Percentiles rank a stretch among this genome's conserved stretches.
Evolutionary conservation across 2,888 invertebrate genomes (phyloP).

Genomic region (Leucania comma): DNA sequence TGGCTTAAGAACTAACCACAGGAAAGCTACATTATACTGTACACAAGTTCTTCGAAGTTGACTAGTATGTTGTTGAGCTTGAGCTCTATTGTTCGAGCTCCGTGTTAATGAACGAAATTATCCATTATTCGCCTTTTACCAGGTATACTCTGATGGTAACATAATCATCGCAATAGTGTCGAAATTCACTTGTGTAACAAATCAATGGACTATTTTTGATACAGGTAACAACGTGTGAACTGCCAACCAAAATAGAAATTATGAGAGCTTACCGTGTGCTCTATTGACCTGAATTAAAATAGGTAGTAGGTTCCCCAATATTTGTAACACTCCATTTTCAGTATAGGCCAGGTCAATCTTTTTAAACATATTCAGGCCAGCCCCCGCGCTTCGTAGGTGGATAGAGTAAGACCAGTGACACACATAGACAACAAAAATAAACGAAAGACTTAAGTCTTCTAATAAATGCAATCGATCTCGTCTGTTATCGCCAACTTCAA

Average conservation of each 20-base stretch:
- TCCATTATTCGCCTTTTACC: conserved; percentile 41
- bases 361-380: not conserved
- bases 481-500: not conserved
- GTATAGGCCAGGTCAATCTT: not conserved
- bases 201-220: conserved; percentile 1
- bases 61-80: conserved; percentile 19
- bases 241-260: conserved; percentile 19
- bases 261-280: not conserved
- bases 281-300: conserved; percentile 20
- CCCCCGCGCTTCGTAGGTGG: not conserved
- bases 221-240: conserved; percentile 3
- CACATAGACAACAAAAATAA: not conserved
- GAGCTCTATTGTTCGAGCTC: conserved; percentile 48
- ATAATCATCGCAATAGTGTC: not conserved
- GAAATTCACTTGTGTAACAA: not conserved
- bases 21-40: conserved; percentile 12
- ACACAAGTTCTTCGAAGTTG: conserved; percentile 38
- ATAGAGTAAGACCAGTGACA: not conserved
- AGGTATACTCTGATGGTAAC: conserved; percentile 18
- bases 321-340: not conserved
- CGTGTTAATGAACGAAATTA: conserved; percentile 38
- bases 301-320: not conserved
- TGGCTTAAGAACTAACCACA: conserved; percentile 29
- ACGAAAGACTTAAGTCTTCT: not conserved
- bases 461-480: not conserved